Conservation (phyloP, 2,797 vertebrate genomes). For the Hippoglossus hippoglossus region DNA sequence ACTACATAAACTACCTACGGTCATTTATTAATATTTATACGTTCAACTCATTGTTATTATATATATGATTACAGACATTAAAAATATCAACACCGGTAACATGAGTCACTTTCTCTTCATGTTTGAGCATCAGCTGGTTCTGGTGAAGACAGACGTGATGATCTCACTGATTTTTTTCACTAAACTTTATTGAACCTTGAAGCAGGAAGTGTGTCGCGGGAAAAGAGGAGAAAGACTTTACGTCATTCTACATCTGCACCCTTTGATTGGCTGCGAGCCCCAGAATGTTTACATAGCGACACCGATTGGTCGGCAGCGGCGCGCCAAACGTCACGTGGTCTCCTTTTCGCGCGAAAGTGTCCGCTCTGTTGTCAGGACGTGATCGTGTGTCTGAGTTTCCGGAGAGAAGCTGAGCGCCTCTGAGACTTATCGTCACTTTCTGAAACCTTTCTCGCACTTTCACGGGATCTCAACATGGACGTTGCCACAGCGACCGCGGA, state of each 20-base stretch:
- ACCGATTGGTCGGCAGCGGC: slow-evolving; percentile 82
- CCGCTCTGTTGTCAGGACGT: slow-evolving; percentile 23
- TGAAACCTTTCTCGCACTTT: background rate
- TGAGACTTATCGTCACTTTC: background rate
- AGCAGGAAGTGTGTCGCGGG: slow-evolving; percentile 26
- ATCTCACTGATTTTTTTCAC: rapidly evolving
- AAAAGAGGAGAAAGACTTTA: rapidly evolving
- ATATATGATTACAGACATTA: no score
- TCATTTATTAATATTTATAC: no score
- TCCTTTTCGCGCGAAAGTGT: slow-evolving; percentile 84
- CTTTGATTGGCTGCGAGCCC: slow-evolving; percentile 50
- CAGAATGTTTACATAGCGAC: background rate
- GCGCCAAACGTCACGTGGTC: slow-evolving; percentile 82
- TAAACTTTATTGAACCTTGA: background rate
- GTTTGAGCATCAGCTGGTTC: background rate
- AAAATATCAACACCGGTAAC: background rate
- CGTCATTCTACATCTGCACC: background rate
- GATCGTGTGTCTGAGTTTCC: slow-evolving; percentile 12
- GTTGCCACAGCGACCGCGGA: slow-evolving; percentile 81
- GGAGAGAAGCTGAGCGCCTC: background rate
- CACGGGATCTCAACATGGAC: slow-evolving; percentile 84
- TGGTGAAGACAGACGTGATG: background rate
- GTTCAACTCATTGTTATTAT: no score
- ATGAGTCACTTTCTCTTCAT: background rate
- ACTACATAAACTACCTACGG: background rate